Evolutionary conservation across 2,888 invertebrate genomes (phyloP).

Genomic region (Ditylenchus weischeri): DNA sequence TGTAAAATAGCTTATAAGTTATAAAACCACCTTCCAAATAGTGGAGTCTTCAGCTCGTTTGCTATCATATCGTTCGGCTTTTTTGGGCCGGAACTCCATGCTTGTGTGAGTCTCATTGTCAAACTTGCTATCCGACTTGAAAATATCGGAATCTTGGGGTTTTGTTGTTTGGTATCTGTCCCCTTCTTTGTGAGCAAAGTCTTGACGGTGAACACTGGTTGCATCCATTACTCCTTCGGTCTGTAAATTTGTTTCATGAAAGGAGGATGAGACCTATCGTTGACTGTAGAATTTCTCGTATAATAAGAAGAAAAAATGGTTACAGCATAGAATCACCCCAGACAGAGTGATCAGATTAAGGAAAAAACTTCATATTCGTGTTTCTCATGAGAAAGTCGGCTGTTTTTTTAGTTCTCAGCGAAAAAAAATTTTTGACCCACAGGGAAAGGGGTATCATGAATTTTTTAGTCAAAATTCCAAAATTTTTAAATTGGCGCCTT

Average conservation of each 20-base stretch:
- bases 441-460: no score
- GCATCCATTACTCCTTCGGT: slow-evolving; percentile 2
- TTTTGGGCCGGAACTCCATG: slow-evolving; percentile 1
- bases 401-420: no score
- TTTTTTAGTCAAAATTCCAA: no score
- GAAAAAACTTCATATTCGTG: no score
- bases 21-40: slow-evolving; percentile 33
- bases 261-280: no score
- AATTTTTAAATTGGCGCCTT: no score
- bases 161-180: slow-evolving; percentile 20
- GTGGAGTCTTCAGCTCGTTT: slow-evolving; percentile 26
- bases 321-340: no score
- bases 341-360: no score
- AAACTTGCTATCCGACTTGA: slow-evolving; percentile 3
- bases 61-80: slow-evolving; percentile 26
- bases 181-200: slow-evolving; percentile 20
- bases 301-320: no score
- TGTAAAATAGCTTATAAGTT: slow-evolving; percentile 4
- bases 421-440: no score
- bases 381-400: no score
- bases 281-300: no score
- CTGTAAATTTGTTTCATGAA: background rate
- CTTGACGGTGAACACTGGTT: slow-evolving; percentile 16
- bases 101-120: background rate
- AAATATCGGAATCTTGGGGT: slow-evolving; percentile 15